Base-by-base conservation (phyloP, 2,797 vertebrate species). In the Halcyon leucocephala region DNA sequence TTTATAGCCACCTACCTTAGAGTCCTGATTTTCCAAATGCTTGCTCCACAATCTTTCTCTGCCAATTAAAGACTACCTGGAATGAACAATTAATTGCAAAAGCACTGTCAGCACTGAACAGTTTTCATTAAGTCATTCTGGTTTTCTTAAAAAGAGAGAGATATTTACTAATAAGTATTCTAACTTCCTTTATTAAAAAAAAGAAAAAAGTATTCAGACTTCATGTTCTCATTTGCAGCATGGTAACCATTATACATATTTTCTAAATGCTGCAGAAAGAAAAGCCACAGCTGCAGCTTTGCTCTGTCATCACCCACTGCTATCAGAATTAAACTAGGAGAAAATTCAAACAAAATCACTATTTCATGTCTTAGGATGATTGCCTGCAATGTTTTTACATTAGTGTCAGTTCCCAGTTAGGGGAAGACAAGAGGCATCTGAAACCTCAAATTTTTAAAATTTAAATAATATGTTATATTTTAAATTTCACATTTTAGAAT, bases 251-350 rank as follows among this genome's bases (percentile, higher is more conserved):
- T 85, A n/a, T 31, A 42, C 91, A 92, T 81, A 70, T 86, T 88
- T 93, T 69, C 62, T 83, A 66, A 91, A 49, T 60, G 73, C 72
- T 92, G 54, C 57, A 77, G 60, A 80, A 93, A 85, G 62, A 92
- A 94, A 93, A 84, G 57, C 57, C 78, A 52, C 92, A 96, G 95
- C 94, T 97, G 97, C 83, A 91, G 78, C 72, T 93, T 88, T 95
- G 67, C 86, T 95, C 74, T 94, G 55, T 93, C 81, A 94, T 95
- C 76, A 69, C n/a, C 41, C 67, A 33, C 19, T 69, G 84, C 81
- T 94, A 87, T 93, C 64, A 64, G 54, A 95, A 83, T 82, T 89
- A 65, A 89, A 89, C 49, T 49, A 74, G 33, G 64, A 87, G 83
- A 65, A 94, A 94, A 94, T 64, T 61, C n/a, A 91, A 91, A 90